Percentiles rank a stretch among this genome's conserved stretches.
These are phyloP conservation scores for Luidia sarsii DNA, from an alignment of 53 echinoderm and acorn worm species.

Conservation along the genomic window DNA sequence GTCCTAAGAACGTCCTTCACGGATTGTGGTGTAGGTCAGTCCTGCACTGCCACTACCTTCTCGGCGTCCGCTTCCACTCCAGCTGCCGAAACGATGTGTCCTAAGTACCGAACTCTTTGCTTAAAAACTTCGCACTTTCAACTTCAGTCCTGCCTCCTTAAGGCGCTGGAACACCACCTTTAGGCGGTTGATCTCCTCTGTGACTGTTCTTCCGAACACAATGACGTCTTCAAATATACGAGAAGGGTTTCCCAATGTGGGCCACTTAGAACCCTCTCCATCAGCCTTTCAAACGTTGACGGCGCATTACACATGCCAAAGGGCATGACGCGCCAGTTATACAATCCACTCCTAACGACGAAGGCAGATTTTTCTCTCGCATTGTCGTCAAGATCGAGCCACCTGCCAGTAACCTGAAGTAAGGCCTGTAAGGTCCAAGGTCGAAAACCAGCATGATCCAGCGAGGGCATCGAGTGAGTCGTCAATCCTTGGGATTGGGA, in stretches of 20 bases:
- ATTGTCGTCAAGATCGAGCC: conserved; percentile 41
- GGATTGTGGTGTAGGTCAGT: not conserved
- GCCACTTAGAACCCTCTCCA: conserved; percentile 59
- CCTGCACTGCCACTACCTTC: not conserved
- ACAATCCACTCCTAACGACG: conserved; percentile 58
- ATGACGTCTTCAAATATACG: conserved; percentile 33
- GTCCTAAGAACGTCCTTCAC: not conserved
- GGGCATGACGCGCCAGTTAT: conserved; percentile 57
- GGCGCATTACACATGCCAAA: conserved; percentile 54
- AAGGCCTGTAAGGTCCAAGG: conserved; percentile 61
- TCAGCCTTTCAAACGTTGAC: conserved; percentile 50
- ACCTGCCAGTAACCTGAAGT: conserved; percentile 63
- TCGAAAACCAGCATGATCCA: conserved; percentile 60
- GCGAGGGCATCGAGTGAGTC: conserved; percentile 57
- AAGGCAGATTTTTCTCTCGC: conserved; percentile 61
- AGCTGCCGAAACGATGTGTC: not conserved
- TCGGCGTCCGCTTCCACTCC: not conserved
- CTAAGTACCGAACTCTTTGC: not conserved
- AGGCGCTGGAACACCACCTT: not conserved
- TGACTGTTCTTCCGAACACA: conserved; percentile 7
- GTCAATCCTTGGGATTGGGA: conserved; percentile 57
- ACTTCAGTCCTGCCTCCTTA: not conserved
- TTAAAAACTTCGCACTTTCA: not conserved
- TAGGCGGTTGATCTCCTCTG: conserved; percentile 9
- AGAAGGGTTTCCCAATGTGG: conserved; percentile 42